Conservation (phyloP, 2,797 vertebrate species). For the Manis crassicaudata region DNA sequence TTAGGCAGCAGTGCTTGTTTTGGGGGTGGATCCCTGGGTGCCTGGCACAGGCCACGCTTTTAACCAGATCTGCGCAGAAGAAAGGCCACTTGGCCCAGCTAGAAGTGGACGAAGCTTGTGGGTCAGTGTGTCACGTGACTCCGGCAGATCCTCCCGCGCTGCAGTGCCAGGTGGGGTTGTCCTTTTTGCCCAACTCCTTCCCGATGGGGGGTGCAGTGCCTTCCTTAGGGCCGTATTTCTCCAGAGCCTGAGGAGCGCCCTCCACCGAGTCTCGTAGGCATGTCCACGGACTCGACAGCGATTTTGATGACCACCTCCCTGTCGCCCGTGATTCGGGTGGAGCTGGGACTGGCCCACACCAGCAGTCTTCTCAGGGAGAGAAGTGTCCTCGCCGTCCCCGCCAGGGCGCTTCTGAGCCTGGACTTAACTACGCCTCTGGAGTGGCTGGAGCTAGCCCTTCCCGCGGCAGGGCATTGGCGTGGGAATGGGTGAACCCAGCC, state of each 20-base stretch:
- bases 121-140: slow-evolving; percentile 95
- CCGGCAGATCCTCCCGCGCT: slow-evolving; percentile 93
- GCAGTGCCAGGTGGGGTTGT: slow-evolving; percentile 86
- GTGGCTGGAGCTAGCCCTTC: neutral
- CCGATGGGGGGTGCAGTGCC: neutral
- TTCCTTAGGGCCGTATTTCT: neutral
- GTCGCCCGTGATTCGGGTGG: neutral
- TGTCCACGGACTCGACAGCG: too few species aligned
- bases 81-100: slow-evolving; percentile 95
- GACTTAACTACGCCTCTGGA: too few species aligned
- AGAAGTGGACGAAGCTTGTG: slow-evolving; percentile 91
- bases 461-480: neutral
- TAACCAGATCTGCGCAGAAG: slow-evolving; percentile 95
- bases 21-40: slow-evolving; percentile 63
- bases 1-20: slow-evolving; percentile 71
- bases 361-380: neutral
- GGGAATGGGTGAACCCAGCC: neutral
- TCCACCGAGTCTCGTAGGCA: rapidly evolving
- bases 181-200: slow-evolving; percentile 94
- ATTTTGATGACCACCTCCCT: too few species aligned
- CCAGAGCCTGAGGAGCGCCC: neutral
- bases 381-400: neutral
- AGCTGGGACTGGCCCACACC: neutral
- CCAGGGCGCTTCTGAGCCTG: neutral
- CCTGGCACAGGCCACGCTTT: slow-evolving; percentile 71